phyloP scores from a whole-genome alignment of 1,140 invertebrate species.

The Venturia canescens region DNA sequence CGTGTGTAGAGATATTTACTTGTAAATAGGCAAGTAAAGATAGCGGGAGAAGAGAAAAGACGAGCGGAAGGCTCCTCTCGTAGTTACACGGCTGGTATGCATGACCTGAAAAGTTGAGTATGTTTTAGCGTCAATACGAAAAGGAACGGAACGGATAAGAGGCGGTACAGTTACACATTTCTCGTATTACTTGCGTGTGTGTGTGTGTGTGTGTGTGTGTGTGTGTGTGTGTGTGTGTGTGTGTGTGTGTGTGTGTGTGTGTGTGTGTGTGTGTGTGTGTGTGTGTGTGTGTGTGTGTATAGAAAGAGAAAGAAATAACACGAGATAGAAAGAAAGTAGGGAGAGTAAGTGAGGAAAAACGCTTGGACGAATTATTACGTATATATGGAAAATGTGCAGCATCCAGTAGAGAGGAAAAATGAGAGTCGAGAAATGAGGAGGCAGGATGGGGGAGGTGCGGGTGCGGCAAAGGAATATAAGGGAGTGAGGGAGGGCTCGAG shows the following conservation, averaged over 20 bases:
- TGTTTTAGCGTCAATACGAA: background rate
- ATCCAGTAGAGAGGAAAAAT: background rate
- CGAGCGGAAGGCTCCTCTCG: background rate
- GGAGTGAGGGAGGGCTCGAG: background rate
- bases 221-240: too few species aligned
- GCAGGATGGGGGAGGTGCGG: background rate
- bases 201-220: too few species aligned
- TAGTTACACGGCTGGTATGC: background rate
- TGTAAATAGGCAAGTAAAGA: background rate
- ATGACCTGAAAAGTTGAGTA: background rate
- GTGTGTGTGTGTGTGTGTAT: too few species aligned
- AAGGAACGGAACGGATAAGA: slow-evolving; percentile 1
- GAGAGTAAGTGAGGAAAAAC: background rate
- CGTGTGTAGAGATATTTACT: background rate
- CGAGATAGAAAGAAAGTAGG: background rate
- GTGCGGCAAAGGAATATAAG: background rate
- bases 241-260: too few species aligned
- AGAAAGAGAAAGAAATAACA: too few species aligned
- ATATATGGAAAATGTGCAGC: too few species aligned
- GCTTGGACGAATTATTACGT: too few species aligned
- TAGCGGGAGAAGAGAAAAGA: background rate
- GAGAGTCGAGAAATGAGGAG: background rate
- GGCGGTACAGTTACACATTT: background rate
- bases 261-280: too few species aligned
- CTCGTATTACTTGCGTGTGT: background rate